Evolutionary conservation across 23 tunicate genomes (phyloP).

Genomic region (Trididemnum clinides): DNA sequence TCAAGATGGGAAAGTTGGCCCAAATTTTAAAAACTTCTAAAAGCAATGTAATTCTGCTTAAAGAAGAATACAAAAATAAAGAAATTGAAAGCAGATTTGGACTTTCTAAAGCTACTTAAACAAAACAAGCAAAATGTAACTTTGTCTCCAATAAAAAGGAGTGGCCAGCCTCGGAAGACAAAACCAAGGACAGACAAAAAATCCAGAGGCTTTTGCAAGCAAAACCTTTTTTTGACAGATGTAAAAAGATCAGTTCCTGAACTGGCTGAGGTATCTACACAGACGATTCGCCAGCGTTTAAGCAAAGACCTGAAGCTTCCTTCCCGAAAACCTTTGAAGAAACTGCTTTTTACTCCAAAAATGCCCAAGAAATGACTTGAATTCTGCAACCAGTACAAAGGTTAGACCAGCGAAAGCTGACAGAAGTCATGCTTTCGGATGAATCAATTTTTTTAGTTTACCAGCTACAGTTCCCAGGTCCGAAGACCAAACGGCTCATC

Average conservation of each 20-base stretch:
- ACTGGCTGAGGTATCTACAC: not conserved
- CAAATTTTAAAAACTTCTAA: too few relatives aligned
- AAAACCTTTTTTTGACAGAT: constrained; percentile 11
- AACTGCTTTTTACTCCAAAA: not conserved
- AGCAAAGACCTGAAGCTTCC: constrained; percentile 35
- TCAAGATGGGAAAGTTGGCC: not conserved
- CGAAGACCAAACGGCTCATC: too few relatives aligned
- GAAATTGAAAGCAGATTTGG: not conserved
- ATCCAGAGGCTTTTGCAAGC: constrained; percentile 29
- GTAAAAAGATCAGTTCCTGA: constrained; percentile 27
- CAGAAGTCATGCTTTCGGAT: too few relatives aligned
- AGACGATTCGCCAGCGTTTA: not conserved
- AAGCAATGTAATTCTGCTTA: not conserved
- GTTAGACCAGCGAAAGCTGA: too few relatives aligned
- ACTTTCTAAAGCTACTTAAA: not conserved
- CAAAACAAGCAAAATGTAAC: too few relatives aligned
- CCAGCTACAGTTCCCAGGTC: too few relatives aligned
- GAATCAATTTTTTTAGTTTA: not conserved
- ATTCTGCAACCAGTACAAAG: not conserved
- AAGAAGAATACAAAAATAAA: not conserved
- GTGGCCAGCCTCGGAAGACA: not conserved
- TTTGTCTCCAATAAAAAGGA: not conserved
- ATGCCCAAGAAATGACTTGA: not conserved
- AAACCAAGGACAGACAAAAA: not conserved
- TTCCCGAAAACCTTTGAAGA: not conserved